Base-by-base conservation (phyloP, 2,113 vertebrate genomes). In the Patagioenas fasciata region DNA sequence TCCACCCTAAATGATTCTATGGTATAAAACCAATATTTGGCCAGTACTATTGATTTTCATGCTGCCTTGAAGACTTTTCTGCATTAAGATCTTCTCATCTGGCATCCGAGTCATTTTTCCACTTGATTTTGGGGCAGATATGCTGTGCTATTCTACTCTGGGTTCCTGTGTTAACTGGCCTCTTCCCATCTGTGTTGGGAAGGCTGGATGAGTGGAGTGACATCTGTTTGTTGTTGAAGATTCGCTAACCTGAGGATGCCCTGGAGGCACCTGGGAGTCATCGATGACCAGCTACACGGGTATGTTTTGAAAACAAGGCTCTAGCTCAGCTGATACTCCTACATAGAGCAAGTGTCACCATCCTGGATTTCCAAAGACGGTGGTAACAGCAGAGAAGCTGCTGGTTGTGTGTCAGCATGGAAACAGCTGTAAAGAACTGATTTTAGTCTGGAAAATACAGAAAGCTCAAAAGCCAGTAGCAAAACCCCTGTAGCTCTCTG, bases 341-440 rank as follows among this genome's bases (percentile, higher is more conserved):
- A 1, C 4, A 0, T 2, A 1, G 57, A 29, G 11, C 36, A 50
- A 5, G 5, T 26, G 25, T 11, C 57, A 8, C 40, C 1, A 0
- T 3, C 53, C 73, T 47, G 67, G 5, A 13, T 70, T 75, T 70
- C 62, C 29, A 31, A 8, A 17, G 48, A 28, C 48, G 21, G 25
- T 9, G 31, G 64, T 10, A 13, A 16, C 12, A 50, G 29, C 3
- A 5, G 48, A 28, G 69, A 16, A 50, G 38, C n/a, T 86, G 38
- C 13, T 2, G 9, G 38, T 47, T 67, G 36, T 64, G 48, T n/a
- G 67, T 48, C 56, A 26, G 10, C 11, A 0, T 71, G 71, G 77
- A 47, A 79, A n/a, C 44, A 26, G 47, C 32, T 62, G 32, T 9
- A 25, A 60, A 44, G 24, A 44, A 26, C 50, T 74, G 66, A 42